Evolutionary conservation across 2,113 vertebrate genomes (phyloP).

Genomic region (Vidua chalybeata): DNA sequence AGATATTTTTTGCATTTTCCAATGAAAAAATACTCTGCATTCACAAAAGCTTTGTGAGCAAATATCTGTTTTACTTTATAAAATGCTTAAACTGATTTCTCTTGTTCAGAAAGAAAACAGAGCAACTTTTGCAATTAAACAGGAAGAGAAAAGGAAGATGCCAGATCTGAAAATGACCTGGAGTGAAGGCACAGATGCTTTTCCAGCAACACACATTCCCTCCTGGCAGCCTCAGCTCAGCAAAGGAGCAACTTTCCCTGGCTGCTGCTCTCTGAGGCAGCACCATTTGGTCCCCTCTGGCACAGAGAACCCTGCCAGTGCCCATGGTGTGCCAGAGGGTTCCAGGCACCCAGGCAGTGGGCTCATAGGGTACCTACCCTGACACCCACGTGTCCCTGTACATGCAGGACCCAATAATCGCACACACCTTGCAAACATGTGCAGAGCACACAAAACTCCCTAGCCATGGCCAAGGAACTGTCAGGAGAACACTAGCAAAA

Average conservation of each 20-base stretch:
- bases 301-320: background rate
- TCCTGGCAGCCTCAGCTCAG: background rate
- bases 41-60: background rate
- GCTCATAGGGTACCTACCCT: accelerated
- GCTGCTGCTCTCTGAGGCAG: background rate
- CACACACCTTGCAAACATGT: background rate
- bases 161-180: background rate
- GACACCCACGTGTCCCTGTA: background rate
- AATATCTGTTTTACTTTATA: background rate
- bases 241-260: background rate
- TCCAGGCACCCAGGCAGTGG: background rate
- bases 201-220: background rate
- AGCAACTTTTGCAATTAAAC: background rate
- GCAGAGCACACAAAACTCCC: constrained; percentile 48
- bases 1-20: background rate
- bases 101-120: background rate
- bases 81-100: background rate
- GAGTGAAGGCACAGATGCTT: background rate
- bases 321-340: background rate
- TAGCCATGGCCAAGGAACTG: constrained; percentile 84
- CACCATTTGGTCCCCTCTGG: accelerated
- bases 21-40: background rate
- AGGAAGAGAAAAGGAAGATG: background rate
- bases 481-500: constrained; percentile 98
- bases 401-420: background rate